Evolutionary conservation across 2,797 vertebrate species (phyloP), one percentile per base, ranked within the genome.

Genomic region (Oceanodroma leucorhoa): DNA sequence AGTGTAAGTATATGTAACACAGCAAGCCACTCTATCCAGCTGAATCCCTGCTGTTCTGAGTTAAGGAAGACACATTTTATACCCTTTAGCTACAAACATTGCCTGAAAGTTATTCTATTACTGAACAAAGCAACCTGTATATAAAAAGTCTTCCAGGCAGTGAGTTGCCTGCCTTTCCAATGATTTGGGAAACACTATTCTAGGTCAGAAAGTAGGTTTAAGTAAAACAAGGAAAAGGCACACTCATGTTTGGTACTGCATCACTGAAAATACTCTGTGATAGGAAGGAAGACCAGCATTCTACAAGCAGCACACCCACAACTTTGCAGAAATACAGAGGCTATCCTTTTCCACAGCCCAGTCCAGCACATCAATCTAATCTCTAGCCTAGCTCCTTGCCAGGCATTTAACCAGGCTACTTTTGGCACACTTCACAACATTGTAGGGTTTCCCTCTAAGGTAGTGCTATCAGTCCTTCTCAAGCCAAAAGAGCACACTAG

Each of bases 41-140:
- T 66, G 11, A 5, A 24, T 3, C 11, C 11, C 48, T 54, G 32
- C 69, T 69, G 21, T 29, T 86, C 12, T 0, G 0, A 82, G 43
- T 50, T 69, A 83, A 80, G 30, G 32, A 77, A 80, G 9, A 65
- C 1, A 5, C 14, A 29, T 65, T 73, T 66, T 40, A 30, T 43
- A 81, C 2, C 18, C 54, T 72, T 67, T 27, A 60, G 41, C 58
- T 71, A 83, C 27, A 90, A 88, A 67, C 14, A 57, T 22, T 24
- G 91, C 30, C n/a, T 34, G 5, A 5, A 8, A 72, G 23, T 40
- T 83, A 69, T n/a, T 88, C 93, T 71, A 73, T 36, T 41, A 36
- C 36, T 36, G 36, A 36, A 36, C 36, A 36, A 36, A 36, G 36
- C 36, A 36, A 36, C 36, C 36, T 36, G 36, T 36, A 36, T 36